Conservation (phyloP, 2,797 vertebrate species). For the Amazona ochrocephala region DNA sequence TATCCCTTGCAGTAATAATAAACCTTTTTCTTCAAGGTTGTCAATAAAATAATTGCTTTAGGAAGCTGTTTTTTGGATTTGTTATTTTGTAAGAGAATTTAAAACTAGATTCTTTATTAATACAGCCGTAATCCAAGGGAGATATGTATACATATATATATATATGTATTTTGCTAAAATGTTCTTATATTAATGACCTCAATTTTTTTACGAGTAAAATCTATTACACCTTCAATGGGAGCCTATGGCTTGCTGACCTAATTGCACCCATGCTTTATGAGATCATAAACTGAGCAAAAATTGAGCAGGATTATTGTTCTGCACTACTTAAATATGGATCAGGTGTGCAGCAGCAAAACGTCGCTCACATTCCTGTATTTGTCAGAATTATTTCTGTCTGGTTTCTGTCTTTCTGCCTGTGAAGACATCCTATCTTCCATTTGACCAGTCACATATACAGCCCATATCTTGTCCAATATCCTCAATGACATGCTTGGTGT, state of each 20-base stretch:
- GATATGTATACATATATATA: neutral
- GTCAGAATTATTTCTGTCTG: neutral
- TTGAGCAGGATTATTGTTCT: neutral
- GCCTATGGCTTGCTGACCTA: neutral
- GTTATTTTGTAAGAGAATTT: neutral
- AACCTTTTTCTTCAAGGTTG: neutral
- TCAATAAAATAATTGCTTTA: neutral
- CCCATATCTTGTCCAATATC: neutral
- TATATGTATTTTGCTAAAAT: neutral
- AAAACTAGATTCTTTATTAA: neutral
- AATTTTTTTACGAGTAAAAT: neutral
- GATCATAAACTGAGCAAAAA: neutral
- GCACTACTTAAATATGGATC: rapidly evolving
- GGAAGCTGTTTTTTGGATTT: neutral
- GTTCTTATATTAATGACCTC: neutral
- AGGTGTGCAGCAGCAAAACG: neutral
- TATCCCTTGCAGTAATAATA: neutral
- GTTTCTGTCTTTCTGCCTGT: neutral
- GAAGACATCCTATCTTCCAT: neutral
- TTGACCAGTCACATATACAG: neutral
- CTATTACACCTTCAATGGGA: neutral
- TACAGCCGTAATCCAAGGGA: neutral
- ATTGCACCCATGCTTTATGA: neutral
- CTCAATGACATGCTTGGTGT: neutral
- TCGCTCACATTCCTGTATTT: neutral